Evolutionary conservation across 2,113 vertebrate genomes (phyloP).

Genomic region (Anhinga anhinga): DNA sequence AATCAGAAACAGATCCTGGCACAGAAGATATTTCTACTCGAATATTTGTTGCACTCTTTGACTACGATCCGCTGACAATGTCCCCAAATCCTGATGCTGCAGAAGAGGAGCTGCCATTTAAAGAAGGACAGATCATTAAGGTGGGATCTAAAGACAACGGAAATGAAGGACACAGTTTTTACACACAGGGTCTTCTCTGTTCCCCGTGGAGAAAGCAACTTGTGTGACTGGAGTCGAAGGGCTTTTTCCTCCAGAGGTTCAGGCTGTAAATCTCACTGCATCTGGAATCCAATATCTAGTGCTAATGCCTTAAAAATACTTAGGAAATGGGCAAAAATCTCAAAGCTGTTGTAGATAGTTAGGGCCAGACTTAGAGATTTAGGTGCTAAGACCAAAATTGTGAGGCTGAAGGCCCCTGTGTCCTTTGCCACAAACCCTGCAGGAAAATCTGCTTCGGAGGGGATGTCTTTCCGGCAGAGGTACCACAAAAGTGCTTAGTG

Average conservation of each 20-base stretch:
- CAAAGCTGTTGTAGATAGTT: not conserved
- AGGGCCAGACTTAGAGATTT: not conserved
- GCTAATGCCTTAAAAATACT: not conserved
- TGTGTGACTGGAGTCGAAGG: not conserved
- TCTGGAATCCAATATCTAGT: no score
- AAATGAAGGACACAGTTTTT: not conserved
- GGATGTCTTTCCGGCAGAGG: not conserved
- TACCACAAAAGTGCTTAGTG: not conserved
- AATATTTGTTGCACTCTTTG: conserved; percentile 95
- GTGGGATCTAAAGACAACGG: conserved; percentile 46
- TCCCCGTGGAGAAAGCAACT: not conserved
- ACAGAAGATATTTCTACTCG: conserved; percentile 82
- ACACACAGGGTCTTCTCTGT: not conserved
- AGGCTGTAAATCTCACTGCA: not conserved
- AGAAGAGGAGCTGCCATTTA: conserved; percentile 94
- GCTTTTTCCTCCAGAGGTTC: not conserved
- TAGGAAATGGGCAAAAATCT: not conserved
- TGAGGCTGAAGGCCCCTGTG: accelerated
- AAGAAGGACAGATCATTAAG: conserved; percentile 98
- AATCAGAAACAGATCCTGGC: conserved; percentile 83
- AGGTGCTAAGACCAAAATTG: not conserved
- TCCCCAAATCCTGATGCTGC: conserved; percentile 96
- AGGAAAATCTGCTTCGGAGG: not conserved
- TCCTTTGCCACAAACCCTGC: not conserved
- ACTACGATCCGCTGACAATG: conserved; percentile 95